Evolutionary conservation across 2,113 vertebrate genomes (phyloP).

Genomic region (Equus przewalskii): DNA sequence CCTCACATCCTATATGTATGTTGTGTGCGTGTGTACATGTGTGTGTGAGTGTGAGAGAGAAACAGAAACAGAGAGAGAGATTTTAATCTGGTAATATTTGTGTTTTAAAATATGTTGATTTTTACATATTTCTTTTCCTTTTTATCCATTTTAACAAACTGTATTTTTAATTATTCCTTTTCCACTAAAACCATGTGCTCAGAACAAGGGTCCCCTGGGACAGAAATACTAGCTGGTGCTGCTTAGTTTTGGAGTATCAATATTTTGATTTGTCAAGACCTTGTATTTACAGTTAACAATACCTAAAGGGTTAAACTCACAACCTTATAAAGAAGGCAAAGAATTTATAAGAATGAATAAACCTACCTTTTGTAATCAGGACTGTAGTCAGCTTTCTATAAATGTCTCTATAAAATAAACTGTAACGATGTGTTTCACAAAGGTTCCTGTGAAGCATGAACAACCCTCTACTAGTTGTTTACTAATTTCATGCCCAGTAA

Average conservation of each 20-base stretch:
- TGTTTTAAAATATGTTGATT: slow-evolving; percentile 5
- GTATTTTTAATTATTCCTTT: background rate
- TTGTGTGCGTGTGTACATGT: background rate
- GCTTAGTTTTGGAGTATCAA: background rate
- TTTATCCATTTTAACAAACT: background rate
- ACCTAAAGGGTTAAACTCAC: background rate
- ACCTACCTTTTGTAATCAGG: background rate
- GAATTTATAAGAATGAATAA: slow-evolving; percentile 48
- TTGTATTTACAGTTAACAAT: background rate
- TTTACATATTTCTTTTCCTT: background rate
- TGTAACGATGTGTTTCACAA: background rate
- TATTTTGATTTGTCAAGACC: background rate
- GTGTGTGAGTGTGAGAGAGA: background rate
- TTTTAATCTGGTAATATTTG: background rate
- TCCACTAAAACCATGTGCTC: background rate
- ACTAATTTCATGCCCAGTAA: background rate
- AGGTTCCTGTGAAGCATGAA: background rate
- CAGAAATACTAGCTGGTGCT: background rate
- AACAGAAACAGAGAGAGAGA: background rate
- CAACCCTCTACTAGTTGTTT: background rate
- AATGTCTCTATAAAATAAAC: slow-evolving; percentile 51
- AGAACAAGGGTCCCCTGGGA: background rate
- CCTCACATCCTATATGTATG: background rate
- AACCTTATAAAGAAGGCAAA: slow-evolving; percentile 37
- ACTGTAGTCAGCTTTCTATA: background rate